Evolutionary conservation across 2,797 vertebrate species (phyloP).

Genomic region (Hyperoplus immaculatus): DNA sequence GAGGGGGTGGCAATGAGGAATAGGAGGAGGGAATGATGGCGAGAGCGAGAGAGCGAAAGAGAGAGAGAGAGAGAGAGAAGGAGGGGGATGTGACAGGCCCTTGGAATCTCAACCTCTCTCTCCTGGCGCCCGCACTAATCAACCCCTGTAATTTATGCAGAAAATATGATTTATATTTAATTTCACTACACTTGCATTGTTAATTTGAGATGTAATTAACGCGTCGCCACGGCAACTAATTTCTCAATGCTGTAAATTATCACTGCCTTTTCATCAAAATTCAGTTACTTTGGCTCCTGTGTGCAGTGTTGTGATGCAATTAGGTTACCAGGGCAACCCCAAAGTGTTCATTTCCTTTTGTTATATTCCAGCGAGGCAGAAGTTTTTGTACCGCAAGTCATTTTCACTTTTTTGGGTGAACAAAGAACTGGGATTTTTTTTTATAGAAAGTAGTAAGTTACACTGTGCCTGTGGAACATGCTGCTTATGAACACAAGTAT

Average conservation of each 20-base stretch:
- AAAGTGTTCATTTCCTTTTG: constrained; percentile 99
- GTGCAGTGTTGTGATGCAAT: constrained; percentile 99
- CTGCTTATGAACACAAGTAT: constrained; percentile 49
- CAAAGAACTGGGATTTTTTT: constrained; percentile 77
- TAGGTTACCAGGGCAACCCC: constrained; percentile 99
- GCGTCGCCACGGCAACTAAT: constrained; percentile 99
- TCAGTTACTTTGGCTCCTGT: constrained; percentile 99
- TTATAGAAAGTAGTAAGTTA: constrained; percentile 19
- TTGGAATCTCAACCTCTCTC: constrained; percentile 99
- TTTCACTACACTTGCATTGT: constrained; percentile 99
- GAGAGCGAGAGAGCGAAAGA: constrained; percentile 43
- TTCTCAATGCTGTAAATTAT: constrained; percentile 99
- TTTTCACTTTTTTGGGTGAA: constrained; percentile 83
- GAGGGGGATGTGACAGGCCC: constrained; percentile 92
- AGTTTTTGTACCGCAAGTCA: constrained; percentile 92
- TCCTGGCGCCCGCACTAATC: constrained; percentile 99
- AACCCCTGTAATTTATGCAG: constrained; percentile 99
- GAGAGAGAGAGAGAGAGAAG: constrained; percentile 47
- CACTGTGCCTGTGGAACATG: constrained; percentile 45
- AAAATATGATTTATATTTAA: constrained; percentile 99
- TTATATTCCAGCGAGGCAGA: constrained; percentile 96
- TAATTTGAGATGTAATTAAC: constrained; percentile 99
- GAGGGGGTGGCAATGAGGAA: constrained; percentile 65
- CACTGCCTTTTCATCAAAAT: constrained; percentile 99
- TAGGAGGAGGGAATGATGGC: constrained; percentile 74